Conservation (phyloP, 2,797 vertebrate genomes). For the Poeciliopsis infans region DNA sequence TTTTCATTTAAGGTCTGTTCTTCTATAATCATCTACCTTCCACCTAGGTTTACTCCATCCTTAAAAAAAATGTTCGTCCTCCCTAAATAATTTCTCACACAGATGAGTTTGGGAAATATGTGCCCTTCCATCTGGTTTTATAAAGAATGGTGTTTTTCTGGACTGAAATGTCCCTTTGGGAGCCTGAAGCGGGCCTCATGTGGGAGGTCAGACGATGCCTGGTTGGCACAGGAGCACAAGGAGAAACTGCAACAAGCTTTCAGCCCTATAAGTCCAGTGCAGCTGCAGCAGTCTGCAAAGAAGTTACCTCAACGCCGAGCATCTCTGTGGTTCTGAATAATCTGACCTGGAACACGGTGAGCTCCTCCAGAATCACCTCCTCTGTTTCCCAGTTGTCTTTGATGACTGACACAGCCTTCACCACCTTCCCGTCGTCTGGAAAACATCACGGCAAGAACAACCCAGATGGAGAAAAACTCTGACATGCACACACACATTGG, state of each 20-base stretch:
- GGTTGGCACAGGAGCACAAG: constrained; percentile 28
- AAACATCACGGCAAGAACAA: neutral
- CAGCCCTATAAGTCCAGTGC: constrained; percentile 31
- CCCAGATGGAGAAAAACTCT: neutral
- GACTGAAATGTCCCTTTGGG: constrained; percentile 41
- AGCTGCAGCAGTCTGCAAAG: neutral
- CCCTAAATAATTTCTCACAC: constrained; percentile 14
- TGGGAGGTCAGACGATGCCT: constrained; percentile 8
- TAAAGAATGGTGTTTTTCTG: constrained; percentile 46
- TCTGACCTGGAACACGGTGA: constrained; percentile 80
- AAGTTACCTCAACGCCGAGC: neutral
- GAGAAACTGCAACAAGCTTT: neutral
- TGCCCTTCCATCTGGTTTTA: constrained; percentile 57
- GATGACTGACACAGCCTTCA: constrained; percentile 79
- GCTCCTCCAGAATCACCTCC: constrained; percentile 83
- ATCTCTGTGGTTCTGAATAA: neutral
- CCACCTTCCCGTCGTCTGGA: constrained; percentile 81
- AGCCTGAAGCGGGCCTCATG: neutral
- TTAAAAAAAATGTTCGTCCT: neutral
- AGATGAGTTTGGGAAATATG: constrained; percentile 65
- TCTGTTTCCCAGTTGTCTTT: constrained; percentile 62
- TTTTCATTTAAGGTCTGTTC: neutral
- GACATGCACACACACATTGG: neutral
- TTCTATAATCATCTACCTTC: neutral
- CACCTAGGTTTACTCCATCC: neutral